Base-by-base conservation (phyloP, 1,140 invertebrate species). In the Drosophila pachea region DNA sequence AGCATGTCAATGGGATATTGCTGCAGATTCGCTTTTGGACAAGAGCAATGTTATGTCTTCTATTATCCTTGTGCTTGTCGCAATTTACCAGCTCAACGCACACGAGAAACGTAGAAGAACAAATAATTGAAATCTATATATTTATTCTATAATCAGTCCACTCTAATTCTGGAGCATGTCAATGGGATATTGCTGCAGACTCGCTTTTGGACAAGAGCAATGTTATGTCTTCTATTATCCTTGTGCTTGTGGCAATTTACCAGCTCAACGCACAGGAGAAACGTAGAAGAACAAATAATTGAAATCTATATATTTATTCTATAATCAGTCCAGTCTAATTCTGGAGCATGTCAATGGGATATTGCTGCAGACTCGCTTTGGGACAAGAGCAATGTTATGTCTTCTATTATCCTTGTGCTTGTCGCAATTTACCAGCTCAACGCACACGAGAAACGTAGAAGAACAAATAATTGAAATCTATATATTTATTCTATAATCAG, bases 401-500 rank as follows among this genome's bases (percentile, higher is more conserved):
- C 66, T 76, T 70, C 73, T 88, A 89, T 89, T 76, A 76, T 76
- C 74, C 74, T 76, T 76, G 73, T 76, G 73, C 73, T 76, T 74
- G 74, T 42, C 62, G 9, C 43, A 55, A 40, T 22, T 22, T 2
- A 9, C 9, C 67, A 40, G 47, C 50, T 53, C 69, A 73, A 63
- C 67, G 77, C 73, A 81, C 77, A 76, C 62, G 78, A 83, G 78
- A 82, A 82, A 82, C 78, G 74, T 82, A 82, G 36, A 81, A 62
- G 77, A 76, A 81, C 65, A 81, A 29, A 75, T 78, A 35, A 76
- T 50, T 68, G 33, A 32, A 12, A 31, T 38, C 35, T 36, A 38
- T 38, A 38, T 38, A 38, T 38, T 9, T 38, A 11, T 38, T 61
- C 2, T 53, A 47, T 36, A 11, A 0, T 38, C 8, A 4, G 36